A percentile compares a stretch with the other conserved stretches of the same genome.
phyloP scores from a whole-genome alignment of 1,140 invertebrate species.

The Drosophila asahinai region DNA sequence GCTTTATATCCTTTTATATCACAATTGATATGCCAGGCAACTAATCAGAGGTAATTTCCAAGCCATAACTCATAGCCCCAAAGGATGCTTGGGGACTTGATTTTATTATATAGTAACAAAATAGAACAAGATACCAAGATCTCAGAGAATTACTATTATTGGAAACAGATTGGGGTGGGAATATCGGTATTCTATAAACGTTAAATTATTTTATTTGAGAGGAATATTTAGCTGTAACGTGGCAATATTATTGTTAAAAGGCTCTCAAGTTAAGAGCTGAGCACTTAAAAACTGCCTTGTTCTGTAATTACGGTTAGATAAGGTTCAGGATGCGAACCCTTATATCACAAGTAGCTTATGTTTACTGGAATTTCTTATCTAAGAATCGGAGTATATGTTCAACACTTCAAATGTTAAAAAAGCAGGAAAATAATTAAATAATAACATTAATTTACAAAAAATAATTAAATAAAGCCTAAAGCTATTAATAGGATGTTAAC shows the following conservation, averaged over 20 bases:
- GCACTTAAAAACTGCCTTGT: background rate
- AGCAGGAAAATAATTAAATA: background rate
- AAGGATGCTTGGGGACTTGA: background rate
- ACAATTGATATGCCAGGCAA: slow-evolving; percentile 28
- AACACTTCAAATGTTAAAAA: background rate
- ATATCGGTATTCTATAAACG: background rate
- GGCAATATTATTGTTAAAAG: background rate
- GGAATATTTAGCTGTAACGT: background rate
- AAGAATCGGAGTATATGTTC: background rate
- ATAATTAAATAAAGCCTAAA: too few species aligned
- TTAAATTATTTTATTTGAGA: background rate
- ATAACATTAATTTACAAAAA: too few species aligned
- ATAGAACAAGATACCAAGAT: background rate
- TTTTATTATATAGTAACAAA: background rate
- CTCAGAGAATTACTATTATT: background rate
- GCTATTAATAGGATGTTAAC: too few species aligned
- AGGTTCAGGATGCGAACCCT: slow-evolving; percentile 9
- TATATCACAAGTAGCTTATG: slow-evolving; percentile 6
- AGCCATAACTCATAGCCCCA: slow-evolving; percentile 13
- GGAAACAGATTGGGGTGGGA: background rate
- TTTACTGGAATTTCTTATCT: background rate
- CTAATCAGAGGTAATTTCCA: slow-evolving; percentile 43
- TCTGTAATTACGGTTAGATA: background rate
- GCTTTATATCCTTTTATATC: slow-evolving; percentile 33
- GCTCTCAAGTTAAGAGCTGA: background rate